Conservation (phyloP, 2,113 vertebrate species). For the Prunella fulvescens region DNA sequence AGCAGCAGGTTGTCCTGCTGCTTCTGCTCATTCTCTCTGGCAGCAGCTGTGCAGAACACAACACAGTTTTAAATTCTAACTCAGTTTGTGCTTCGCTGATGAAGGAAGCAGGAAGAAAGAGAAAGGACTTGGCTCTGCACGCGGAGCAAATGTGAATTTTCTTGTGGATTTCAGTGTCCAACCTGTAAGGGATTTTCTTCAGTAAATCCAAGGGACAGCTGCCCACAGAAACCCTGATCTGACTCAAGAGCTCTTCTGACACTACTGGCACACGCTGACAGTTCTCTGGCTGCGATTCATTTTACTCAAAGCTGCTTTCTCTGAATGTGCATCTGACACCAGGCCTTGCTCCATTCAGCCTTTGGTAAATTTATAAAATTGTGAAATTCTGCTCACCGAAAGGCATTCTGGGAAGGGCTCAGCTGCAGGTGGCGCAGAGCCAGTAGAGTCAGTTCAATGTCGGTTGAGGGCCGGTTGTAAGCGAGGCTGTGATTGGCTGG, state of each 20-base stretch:
- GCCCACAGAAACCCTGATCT: background rate
- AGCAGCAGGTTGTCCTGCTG: background rate
- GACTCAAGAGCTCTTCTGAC: background rate
- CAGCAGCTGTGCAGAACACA: background rate
- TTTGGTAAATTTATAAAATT: background rate
- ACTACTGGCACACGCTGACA: accelerated
- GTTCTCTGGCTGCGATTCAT: background rate
- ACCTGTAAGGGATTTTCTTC: background rate
- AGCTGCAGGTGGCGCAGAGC: background rate
- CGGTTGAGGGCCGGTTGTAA: too few relatives aligned
- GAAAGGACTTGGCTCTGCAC: background rate
- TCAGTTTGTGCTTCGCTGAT: background rate
- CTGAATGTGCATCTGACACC: accelerated
- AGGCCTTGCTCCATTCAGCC: background rate
- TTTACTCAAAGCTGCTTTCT: background rate
- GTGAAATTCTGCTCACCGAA: too few relatives aligned
- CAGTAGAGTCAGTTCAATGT: too few relatives aligned
- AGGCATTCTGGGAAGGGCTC: background rate
- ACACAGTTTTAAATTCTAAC: background rate
- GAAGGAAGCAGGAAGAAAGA: background rate
- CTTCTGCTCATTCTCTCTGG: background rate
- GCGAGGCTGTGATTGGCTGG: too few relatives aligned
- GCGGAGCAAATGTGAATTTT: background rate
- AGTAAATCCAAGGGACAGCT: background rate
- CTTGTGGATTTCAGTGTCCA: background rate